Base-by-base conservation (phyloP, 1,140 invertebrate species). In the Phenacoccus solenopsis region DNA sequence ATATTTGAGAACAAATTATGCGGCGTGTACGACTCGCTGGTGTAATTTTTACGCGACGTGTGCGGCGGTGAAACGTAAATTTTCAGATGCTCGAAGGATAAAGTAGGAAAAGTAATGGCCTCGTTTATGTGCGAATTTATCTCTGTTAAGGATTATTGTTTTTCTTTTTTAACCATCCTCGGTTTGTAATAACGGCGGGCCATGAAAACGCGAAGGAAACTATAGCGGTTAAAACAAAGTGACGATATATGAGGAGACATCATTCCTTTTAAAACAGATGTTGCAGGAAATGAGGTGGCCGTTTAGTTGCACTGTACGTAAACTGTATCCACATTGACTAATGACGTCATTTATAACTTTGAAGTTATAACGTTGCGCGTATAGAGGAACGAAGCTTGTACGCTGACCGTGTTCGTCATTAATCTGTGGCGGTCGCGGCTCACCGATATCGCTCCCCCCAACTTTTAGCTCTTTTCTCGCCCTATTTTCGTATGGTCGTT, bases 21-120 rank as follows among this genome's bases (percentile, higher is more conserved):
- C n/a, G n/a, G n/a, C n/a, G n/a, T n/a, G n/a, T n/a, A n/a, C n/a
- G n/a, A n/a, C n/a, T n/a, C n/a, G n/a, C n/a, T n/a, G n/a, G n/a
- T n/a, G n/a, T n/a, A n/a, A 7, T 32, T 32, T 32, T 32, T 32
- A 13, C 5, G 5, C 30, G 30, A 7, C 30, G 30, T 5, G 5
- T 32, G 30, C 30, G 30, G 13, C 30, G 30, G 13, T 13, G 30
- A 32, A 49, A 49, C 59, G 59, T 64, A 64, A 64, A 64, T 64
- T 64, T 64, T 64, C 21, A 64, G 25, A 64, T 64, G 25, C 59
- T 64, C 59, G 59, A 64, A 64, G 59, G 59, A 64, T 64, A 27
- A 64, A 64, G 10, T 64, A 24, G 25, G 13, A 59, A 64, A 64
- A 64, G 25, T 64, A 64, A 64, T 64, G 25, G 59, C 25, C 59